phyloP scores from a whole-genome alignment of 2,888 invertebrate species.

The Ceramica pisi region DNA sequence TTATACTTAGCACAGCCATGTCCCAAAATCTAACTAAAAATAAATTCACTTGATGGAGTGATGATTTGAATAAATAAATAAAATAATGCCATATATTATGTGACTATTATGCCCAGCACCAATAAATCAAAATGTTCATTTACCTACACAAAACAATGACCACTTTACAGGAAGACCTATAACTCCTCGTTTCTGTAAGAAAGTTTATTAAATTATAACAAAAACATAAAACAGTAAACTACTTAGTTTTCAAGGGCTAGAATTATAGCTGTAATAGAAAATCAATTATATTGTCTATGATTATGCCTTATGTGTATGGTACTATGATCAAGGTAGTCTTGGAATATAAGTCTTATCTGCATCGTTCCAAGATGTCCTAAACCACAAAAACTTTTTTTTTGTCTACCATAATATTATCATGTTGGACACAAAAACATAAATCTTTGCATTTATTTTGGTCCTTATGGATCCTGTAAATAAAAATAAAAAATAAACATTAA shows the following conservation, averaged over 20 bases:
- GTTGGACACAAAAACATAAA: background rate
- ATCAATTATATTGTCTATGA: background rate
- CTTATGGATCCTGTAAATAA: background rate
- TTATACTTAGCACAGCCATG: background rate
- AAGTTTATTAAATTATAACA: constrained; percentile 66
- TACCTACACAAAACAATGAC: constrained; percentile 77
- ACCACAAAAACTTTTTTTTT: background rate
- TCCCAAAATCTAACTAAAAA: background rate
- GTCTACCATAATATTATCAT: background rate
- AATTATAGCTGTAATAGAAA: background rate
- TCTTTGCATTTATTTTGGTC: no score
- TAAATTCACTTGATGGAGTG: background rate
- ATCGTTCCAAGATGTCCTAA: background rate
- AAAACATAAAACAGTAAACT: constrained; percentile 30
- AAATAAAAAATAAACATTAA: constrained; percentile 45
- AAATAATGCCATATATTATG: constrained; percentile 1
- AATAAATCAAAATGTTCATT: constrained; percentile 68
- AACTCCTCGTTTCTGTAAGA: constrained; percentile 87
- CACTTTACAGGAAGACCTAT: constrained; percentile 71
- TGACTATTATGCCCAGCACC: constrained; percentile 72
- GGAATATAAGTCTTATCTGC: no score
- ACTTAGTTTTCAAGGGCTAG: background rate
- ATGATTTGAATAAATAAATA: constrained; percentile 21
- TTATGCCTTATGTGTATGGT: background rate
- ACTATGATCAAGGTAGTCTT: no score